A percentile compares a stretch with the other conserved stretches of the same genome.
phyloP scores from a whole-genome alignment of 2,888 invertebrate genomes.

The Drosophila borborema region DNA sequence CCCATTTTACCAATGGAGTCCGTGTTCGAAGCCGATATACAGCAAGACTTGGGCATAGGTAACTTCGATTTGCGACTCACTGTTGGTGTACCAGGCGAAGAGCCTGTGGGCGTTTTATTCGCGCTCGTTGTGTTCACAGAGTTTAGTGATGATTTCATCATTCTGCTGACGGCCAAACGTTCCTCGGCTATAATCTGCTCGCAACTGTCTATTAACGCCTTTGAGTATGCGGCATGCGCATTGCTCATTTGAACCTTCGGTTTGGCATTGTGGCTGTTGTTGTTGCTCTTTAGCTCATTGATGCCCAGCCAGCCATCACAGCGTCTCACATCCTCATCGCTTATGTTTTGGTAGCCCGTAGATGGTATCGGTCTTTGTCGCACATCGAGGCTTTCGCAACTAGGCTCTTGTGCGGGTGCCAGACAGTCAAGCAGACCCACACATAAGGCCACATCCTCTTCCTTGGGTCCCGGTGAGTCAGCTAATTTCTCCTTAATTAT shows the following conservation, averaged over 20 bases:
- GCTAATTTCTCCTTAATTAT: constrained; percentile 2
- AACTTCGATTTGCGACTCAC: constrained; percentile 74
- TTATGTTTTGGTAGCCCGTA: constrained; percentile 70
- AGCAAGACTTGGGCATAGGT: constrained; percentile 73
- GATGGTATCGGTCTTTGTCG: constrained; percentile 56
- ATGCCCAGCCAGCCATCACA: constrained; percentile 49
- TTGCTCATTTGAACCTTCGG: constrained; percentile 69
- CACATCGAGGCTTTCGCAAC: constrained; percentile 69
- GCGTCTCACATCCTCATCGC: constrained; percentile 58
- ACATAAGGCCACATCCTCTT: constrained; percentile 70
- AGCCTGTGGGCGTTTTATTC: constrained; percentile 8
- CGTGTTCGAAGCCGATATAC: constrained; percentile 70
- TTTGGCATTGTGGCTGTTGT: constrained; percentile 41
- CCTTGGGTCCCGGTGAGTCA: constrained; percentile 34
- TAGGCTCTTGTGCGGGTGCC: constrained; percentile 67
- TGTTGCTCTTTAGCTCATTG: constrained; percentile 13
- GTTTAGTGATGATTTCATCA: constrained; percentile 70
- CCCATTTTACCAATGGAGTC: constrained; percentile 76
- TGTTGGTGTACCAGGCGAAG: constrained; percentile 66
- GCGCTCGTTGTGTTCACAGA: constrained; percentile 12
- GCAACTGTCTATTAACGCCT: constrained; percentile 79
- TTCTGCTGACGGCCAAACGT: constrained; percentile 71
- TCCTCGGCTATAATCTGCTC: constrained; percentile 82
- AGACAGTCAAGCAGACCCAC: constrained; percentile 64
- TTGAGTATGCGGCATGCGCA: constrained; percentile 79